A percentile compares a stretch with the other conserved stretches of the same genome.
These are phyloP conservation scores for Meriones psammophilus DNA, from an alignment of 2,797 vertebrate genomes.

Conservation along the genomic window DNA sequence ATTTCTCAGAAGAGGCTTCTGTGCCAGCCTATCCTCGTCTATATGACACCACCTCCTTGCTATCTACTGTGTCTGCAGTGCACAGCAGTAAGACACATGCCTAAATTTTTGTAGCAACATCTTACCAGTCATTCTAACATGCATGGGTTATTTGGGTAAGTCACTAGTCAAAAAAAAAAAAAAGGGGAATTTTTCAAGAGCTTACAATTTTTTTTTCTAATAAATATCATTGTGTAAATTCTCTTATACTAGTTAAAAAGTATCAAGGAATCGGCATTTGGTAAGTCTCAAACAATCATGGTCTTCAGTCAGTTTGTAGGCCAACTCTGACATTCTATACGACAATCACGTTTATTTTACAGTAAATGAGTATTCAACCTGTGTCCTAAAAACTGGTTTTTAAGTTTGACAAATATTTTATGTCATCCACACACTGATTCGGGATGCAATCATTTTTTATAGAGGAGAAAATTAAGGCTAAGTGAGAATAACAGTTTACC, in stretches of 20 bases:
- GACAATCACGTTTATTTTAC: conserved; percentile 8
- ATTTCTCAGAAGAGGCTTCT: conserved; percentile 6
- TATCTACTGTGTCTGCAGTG: neutral
- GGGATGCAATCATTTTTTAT: neutral
- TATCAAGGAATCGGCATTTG: neutral
- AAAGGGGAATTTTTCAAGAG: conserved; percentile 28
- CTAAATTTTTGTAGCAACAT: conserved; percentile 16
- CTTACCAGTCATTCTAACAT: neutral
- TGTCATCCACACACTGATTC: neutral
- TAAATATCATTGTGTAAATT: neutral
- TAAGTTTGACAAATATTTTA: conserved; percentile 19
- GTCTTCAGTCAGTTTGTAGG: neutral
- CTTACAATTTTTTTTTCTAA: neutral
- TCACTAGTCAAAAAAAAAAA: neutral
- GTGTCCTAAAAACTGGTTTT: neutral
- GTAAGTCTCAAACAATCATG: neutral
- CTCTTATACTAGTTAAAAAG: conserved; percentile 20
- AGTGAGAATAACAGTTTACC: neutral
- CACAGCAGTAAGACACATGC: neutral
- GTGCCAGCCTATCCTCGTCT: too few species aligned
- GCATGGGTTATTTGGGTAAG: neutral
- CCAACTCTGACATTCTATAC: neutral
- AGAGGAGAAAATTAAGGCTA: neutral
- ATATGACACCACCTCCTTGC: neutral
- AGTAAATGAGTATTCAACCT: conserved; percentile 9